Percentiles rank a stretch among this genome's conserved stretches.
Conservation (phyloP, 1,140 invertebrate genomes). For the Stenopsyche tienmushanensis region DNA sequence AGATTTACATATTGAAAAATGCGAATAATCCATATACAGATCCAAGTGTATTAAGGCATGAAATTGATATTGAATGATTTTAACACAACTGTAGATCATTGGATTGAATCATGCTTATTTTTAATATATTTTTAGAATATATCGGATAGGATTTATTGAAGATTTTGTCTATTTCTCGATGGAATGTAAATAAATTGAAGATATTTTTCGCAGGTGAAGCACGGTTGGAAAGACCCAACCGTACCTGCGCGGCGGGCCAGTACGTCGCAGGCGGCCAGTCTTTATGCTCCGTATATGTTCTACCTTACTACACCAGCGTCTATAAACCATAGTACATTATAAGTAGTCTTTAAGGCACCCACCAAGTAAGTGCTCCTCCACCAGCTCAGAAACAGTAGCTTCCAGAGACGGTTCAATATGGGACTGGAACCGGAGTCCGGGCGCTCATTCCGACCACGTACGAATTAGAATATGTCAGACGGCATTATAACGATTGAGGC, state of each 20-base stretch:
- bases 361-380: conserved; percentile 15
- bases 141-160: background rate
- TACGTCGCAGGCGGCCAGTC: conserved; percentile 31
- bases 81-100: too few relatives aligned
- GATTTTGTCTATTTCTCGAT: background rate
- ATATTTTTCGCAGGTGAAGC: conserved; percentile 5
- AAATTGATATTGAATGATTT: background rate
- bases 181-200: background rate
- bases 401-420: background rate
- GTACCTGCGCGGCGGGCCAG: conserved; percentile 33
- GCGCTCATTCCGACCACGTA: too few relatives aligned
- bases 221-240: conserved; percentile 32
- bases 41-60: background rate
- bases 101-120: background rate
- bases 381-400: background rate
- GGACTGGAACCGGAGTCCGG: background rate
- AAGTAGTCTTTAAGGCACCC: conserved; percentile 20
- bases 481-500: too few relatives aligned
- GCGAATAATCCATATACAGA: too few relatives aligned
- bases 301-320: conserved; percentile 1
- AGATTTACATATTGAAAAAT: too few relatives aligned
- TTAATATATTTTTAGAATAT: background rate
- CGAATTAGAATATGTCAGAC: too few relatives aligned
- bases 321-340: conserved; percentile 13
- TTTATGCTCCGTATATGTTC: conserved; percentile 26